A percentile compares a stretch with the other conserved stretches of the same genome.
Conservation (phyloP, 2,113 vertebrate genomes). For the Xiphophorus hellerii region DNA sequence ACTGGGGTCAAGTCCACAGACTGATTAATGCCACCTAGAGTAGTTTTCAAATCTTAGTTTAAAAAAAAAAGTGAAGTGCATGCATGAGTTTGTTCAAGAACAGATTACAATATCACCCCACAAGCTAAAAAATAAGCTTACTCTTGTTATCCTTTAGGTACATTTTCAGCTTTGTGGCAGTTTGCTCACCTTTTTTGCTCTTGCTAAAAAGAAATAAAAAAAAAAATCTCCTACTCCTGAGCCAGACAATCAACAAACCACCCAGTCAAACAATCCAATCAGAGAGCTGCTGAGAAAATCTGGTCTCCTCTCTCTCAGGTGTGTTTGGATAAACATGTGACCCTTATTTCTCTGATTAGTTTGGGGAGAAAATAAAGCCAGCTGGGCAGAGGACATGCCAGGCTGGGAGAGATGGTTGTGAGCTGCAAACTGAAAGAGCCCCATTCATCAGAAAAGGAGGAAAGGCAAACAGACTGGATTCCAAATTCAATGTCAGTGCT, state of each 20-base stretch:
- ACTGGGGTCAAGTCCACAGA: too few species aligned
- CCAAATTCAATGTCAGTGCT: constrained; percentile 54
- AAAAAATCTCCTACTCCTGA: constrained; percentile 15
- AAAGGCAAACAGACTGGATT: constrained; percentile 60
- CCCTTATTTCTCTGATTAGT: constrained; percentile 11
- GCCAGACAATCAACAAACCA: constrained; percentile 7
- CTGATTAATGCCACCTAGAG: background rate
- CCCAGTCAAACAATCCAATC: constrained; percentile 30
- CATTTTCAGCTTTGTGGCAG: constrained; percentile 10
- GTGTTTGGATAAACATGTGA: constrained; percentile 41
- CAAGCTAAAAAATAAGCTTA: constrained; percentile 10
- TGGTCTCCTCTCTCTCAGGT: constrained; percentile 23
- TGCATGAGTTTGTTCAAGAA: background rate
- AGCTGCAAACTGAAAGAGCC: constrained; percentile 70
- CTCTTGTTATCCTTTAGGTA: background rate
- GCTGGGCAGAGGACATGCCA: constrained; percentile 14
- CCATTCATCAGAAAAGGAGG: constrained; percentile 69
- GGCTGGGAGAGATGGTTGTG: constrained; percentile 35
- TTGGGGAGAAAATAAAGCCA: constrained; percentile 20
- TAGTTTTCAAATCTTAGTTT: background rate
- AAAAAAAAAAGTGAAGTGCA: background rate
- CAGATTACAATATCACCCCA: background rate
- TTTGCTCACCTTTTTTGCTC: constrained; percentile 24
- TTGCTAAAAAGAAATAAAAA: constrained; percentile 3
- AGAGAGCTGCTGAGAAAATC: constrained; percentile 25